phyloP scores from a whole-genome alignment of 2,113 vertebrate species.

The Neolamprologus falcicula region DNA sequence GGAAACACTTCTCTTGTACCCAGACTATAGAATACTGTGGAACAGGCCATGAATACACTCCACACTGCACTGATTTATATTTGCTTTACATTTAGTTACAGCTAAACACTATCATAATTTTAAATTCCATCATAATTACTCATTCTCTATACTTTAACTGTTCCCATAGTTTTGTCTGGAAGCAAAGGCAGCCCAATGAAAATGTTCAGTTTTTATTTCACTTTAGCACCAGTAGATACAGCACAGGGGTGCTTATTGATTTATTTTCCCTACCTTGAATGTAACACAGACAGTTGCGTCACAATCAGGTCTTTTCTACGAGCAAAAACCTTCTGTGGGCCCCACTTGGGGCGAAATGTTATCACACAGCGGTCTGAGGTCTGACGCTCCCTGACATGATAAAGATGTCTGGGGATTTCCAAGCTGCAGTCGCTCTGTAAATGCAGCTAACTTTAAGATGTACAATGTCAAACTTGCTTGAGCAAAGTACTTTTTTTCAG shows the following conservation, averaged over 20 bases:
- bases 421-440: background rate
- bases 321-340: background rate
- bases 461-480: background rate
- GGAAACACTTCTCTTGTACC: background rate
- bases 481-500: background rate
- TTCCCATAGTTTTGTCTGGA: background rate
- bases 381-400: background rate
- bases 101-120: background rate
- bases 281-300: background rate
- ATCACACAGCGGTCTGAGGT: constrained; percentile 12
- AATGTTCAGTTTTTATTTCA: background rate
- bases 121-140: background rate
- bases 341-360: background rate
- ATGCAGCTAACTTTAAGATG: background rate
- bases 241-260: background rate
- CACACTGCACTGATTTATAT: background rate
- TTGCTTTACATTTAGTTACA: background rate
- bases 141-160: background rate
- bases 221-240: background rate
- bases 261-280: background rate
- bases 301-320: background rate
- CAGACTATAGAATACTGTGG: background rate
- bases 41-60: background rate
- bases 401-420: constrained; percentile 5
- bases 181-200: background rate